phyloP scores from a whole-genome alignment of 1,140 invertebrate species.

The Brachionus manjavacas region DNA sequence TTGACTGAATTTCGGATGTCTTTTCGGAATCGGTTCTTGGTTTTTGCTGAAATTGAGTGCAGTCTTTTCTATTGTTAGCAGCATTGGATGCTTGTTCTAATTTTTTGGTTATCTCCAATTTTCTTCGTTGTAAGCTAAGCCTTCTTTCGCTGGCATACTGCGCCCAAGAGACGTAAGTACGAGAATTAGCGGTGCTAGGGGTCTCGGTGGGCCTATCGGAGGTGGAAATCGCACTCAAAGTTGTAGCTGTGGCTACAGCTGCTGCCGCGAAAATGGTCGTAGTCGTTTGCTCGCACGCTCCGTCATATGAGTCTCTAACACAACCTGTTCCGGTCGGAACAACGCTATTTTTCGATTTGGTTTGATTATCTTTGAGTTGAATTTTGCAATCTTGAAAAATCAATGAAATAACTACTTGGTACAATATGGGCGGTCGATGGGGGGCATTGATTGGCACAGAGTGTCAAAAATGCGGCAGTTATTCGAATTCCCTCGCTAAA shows the following conservation, averaged over 20 bases:
- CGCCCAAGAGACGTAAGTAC: slow-evolving; percentile 17
- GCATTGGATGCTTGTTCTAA: slow-evolving; percentile 29
- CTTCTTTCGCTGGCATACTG: slow-evolving; percentile 39
- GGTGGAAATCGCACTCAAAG: slow-evolving; percentile 1
- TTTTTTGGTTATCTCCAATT: slow-evolving; percentile 28
- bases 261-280: slow-evolving; percentile 33
- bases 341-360: not conserved
- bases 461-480: not conserved
- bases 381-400: not conserved
- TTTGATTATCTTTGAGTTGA: not conserved
- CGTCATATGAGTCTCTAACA: not conserved
- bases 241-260: slow-evolving; percentile 34
- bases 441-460: not conserved
- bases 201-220: not conserved
- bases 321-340: not conserved
- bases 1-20: not conserved
- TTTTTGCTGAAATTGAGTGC: not conserved
- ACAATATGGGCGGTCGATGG: not conserved
- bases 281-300: not conserved
- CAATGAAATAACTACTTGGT: not conserved
- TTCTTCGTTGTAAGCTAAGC: slow-evolving; percentile 31
- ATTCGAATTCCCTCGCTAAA: not conserved
- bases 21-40: not conserved
- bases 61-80: not conserved
- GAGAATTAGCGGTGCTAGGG: not conserved